phyloP scores from a whole-genome alignment of 2,888 invertebrate species.

The Emesis furor region DNA sequence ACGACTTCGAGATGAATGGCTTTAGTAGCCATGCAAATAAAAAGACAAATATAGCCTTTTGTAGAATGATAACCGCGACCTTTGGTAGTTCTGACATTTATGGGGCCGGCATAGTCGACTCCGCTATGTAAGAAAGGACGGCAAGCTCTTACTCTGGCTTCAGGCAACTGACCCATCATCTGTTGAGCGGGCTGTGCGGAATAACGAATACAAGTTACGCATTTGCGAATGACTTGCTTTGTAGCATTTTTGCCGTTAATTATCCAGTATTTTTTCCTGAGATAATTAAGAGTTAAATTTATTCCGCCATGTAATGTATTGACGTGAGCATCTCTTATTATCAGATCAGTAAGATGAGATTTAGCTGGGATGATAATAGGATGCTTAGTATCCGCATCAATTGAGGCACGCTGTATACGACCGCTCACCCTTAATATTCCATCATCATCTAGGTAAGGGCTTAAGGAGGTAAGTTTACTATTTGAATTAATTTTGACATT shows the following conservation, averaged over 20 bases:
- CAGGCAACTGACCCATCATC: slow-evolving; percentile 66
- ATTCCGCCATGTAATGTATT: slow-evolving; percentile 72
- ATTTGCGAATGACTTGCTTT: slow-evolving; percentile 46
- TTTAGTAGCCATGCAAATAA: slow-evolving; percentile 35
- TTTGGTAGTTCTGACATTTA: slow-evolving; percentile 51
- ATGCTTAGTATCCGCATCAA: slow-evolving; percentile 31
- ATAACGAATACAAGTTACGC: slow-evolving; percentile 53
- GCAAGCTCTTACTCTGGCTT: slow-evolving; percentile 42
- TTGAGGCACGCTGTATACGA: slow-evolving; percentile 5
- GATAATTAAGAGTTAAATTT: slow-evolving; percentile 60
- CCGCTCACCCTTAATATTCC: slow-evolving; percentile 25
- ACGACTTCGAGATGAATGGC: background rate
- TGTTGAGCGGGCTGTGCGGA: slow-evolving; percentile 37
- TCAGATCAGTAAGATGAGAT: slow-evolving; percentile 40
- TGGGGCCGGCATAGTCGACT: slow-evolving; percentile 66
- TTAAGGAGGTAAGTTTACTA: slow-evolving; percentile 18
- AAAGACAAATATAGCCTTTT: slow-evolving; percentile 36
- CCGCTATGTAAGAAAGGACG: slow-evolving; percentile 57
- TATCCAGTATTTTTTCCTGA: slow-evolving; percentile 63
- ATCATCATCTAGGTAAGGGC: slow-evolving; percentile 30
- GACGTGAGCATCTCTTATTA: slow-evolving; percentile 68
- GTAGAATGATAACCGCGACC: slow-evolving; percentile 61
- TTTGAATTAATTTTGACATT: background rate
- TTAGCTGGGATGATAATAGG: slow-evolving; percentile 46
- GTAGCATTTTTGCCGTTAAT: slow-evolving; percentile 39